These are phyloP conservation scores for Drosophila littoralis DNA, from an alignment of 1,140 invertebrate genomes.

Conservation along the genomic window DNA sequence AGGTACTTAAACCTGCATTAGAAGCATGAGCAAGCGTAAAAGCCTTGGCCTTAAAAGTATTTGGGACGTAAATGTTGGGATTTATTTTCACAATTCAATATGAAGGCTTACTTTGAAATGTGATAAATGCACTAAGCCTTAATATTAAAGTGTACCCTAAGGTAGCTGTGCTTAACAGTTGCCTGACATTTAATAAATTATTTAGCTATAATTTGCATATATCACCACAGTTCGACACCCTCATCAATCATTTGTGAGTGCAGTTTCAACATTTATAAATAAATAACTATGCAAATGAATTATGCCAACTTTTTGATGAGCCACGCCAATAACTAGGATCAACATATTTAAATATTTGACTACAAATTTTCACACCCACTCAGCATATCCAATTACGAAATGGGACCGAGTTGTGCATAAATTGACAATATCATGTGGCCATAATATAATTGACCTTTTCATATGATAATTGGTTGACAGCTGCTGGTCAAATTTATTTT, in stretches of 20 bases:
- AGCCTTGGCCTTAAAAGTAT: background rate
- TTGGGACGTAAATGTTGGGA: background rate
- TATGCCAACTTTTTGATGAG: background rate
- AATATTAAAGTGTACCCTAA: too few species aligned
- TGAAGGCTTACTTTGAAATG: too few species aligned
- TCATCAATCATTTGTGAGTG: too few species aligned
- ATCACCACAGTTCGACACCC: too few species aligned
- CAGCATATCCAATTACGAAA: background rate
- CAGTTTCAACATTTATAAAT: background rate
- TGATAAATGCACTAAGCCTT: too few species aligned
- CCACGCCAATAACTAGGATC: background rate
- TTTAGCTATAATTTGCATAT: too few species aligned
- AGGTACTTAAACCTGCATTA: slow-evolving; percentile 9
- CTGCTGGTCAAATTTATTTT: background rate
- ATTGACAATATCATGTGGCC: slow-evolving; percentile 9
- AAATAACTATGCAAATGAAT: background rate
- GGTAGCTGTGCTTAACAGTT: too few species aligned
- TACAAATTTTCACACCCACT: background rate
- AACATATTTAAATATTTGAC: background rate
- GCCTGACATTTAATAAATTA: too few species aligned
- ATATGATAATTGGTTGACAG: slow-evolving; percentile 15
- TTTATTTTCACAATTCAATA: background rate
- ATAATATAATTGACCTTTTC: slow-evolving; percentile 7
- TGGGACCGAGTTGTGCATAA: slow-evolving; percentile 9
- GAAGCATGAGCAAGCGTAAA: too few species aligned